Evolutionary conservation across 1,140 invertebrate genomes (phyloP), one percentile per base, ranked within the genome.

Genomic region (Trachymyrmex cornetzi): DNA sequence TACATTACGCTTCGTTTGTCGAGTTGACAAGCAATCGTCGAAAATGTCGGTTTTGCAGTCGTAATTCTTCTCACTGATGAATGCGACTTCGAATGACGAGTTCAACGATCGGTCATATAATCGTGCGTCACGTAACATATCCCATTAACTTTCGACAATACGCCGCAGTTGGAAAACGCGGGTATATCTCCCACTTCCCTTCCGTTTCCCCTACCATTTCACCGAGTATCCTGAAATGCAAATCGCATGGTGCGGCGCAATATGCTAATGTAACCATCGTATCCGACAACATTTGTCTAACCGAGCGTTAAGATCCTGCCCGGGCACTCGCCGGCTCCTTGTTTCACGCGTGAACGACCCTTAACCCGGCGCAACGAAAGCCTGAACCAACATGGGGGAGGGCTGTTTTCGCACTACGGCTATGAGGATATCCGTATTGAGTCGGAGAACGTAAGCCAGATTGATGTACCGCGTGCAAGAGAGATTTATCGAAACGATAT

Each of bases 341-440:
- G 93, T 94, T 93, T 93, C 92, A 93, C 91, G 92, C 92, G 92
- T 91, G 93, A 93, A 91, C 91, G 92, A 91, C 90, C 89, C 91
- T 88, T 91, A 93, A 94, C 92, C 92, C 92, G 85, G 88, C 87
- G 90, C 92, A 92, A 92, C 88, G 92, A 92, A 92, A 91, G 90
- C 89, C 93, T 93, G 91, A 93, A 94, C 91, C 91, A 94, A 94
- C 93, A 94, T 89, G 77, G 90, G 69, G 53, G 55, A 75, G 80
- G 90, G 91, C 87, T 91, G 89, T 87, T 87, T 88, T 90, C 89
- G 77, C 75, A 24, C 69, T 84, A 84, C 77, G 74, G 74, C 44
- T 48, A 59, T 66, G 75, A 75, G 44, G 75, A 69, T 66, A 74
- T 86, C 61, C 81, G 71, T 84, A 86, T 61, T 67, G 80, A 12